Evolutionary conservation across 2,888 invertebrate species (phyloP).

Genomic region (Phortica magna): DNA sequence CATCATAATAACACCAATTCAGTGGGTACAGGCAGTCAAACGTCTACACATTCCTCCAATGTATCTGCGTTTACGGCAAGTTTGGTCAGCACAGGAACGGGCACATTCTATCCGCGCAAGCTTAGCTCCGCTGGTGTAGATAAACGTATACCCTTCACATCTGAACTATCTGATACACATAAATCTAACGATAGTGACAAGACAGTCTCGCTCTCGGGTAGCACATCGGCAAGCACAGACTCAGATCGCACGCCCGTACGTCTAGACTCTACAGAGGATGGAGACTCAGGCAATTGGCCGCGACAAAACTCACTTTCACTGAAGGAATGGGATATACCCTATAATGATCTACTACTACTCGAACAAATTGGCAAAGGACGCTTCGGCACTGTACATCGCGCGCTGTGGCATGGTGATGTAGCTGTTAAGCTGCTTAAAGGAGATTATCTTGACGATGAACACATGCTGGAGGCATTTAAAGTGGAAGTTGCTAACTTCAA

Average conservation of each 20-base stretch:
- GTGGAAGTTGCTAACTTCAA: slow-evolving; percentile 96
- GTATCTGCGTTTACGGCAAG: slow-evolving; percentile 52
- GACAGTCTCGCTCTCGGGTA: slow-evolving; percentile 85
- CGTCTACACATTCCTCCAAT: slow-evolving; percentile 50
- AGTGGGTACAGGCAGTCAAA: slow-evolving; percentile 50
- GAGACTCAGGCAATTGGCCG: slow-evolving; percentile 85
- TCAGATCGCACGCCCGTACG: slow-evolving; percentile 89
- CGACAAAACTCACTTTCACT: slow-evolving; percentile 91
- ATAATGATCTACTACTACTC: slow-evolving; percentile 91
- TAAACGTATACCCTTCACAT: slow-evolving; percentile 70
- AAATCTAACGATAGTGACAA: slow-evolving; percentile 84
- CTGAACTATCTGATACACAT: slow-evolving; percentile 79
- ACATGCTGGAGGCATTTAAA: slow-evolving; percentile 95
- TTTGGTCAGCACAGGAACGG: slow-evolving; percentile 56
- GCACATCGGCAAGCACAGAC: slow-evolving; percentile 85
- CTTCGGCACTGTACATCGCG: slow-evolving; percentile 96
- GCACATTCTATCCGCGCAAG: slow-evolving; percentile 79
- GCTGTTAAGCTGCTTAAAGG: slow-evolving; percentile 97
- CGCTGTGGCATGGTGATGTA: slow-evolving; percentile 98
- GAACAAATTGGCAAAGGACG: slow-evolving; percentile 94
- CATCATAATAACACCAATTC: slow-evolving; percentile 9
- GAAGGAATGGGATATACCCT: slow-evolving; percentile 99
- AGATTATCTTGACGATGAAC: slow-evolving; percentile 91
- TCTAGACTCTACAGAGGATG: slow-evolving; percentile 88
- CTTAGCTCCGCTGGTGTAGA: slow-evolving; percentile 75